A percentile compares a stretch with the other conserved stretches of the same genome.
phyloP scores from a whole-genome alignment of 1,140 invertebrate species.

The Papilio aristodemus region DNA sequence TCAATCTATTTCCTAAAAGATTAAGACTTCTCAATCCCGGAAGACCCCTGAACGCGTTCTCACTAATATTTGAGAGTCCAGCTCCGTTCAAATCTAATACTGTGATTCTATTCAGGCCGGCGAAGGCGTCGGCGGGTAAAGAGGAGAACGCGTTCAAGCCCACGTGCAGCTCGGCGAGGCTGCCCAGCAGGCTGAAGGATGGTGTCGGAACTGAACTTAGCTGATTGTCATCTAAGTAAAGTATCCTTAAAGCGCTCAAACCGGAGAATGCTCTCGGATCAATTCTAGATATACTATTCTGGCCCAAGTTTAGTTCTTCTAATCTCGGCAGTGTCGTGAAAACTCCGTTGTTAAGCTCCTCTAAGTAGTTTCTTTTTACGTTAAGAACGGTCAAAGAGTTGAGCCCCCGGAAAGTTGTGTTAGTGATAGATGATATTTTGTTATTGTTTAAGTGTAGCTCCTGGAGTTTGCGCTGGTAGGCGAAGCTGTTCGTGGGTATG shows the following conservation, averaged over 20 bases:
- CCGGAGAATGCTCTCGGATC: slow-evolving; percentile 90
- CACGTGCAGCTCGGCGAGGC: slow-evolving; percentile 90
- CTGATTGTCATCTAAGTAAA: slow-evolving; percentile 93
- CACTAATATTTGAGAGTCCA: slow-evolving; percentile 87
- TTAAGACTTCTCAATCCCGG: slow-evolving; percentile 87
- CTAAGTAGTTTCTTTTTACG: slow-evolving; percentile 90
- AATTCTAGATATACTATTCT: slow-evolving; percentile 91
- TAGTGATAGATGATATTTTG: slow-evolving; percentile 89
- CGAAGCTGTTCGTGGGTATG: slow-evolving; percentile 88
- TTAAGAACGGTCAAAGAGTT: slow-evolving; percentile 89
- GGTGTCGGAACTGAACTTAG: slow-evolving; percentile 87
- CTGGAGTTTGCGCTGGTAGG: slow-evolving; percentile 88
- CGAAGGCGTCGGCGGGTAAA: slow-evolving; percentile 88
- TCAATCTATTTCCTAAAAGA: slow-evolving; percentile 89
- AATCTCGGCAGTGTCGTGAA: slow-evolving; percentile 88
- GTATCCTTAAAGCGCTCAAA: slow-evolving; percentile 85
- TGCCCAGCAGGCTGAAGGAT: slow-evolving; percentile 86
- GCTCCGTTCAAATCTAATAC: slow-evolving; percentile 90
- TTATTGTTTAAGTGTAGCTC: slow-evolving; percentile 92
- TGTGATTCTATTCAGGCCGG: slow-evolving; percentile 86
- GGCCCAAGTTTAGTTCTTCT: slow-evolving; percentile 92
- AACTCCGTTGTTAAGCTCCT: slow-evolving; percentile 86
- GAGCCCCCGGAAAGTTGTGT: slow-evolving; percentile 90
- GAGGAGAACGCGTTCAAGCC: slow-evolving; percentile 89
- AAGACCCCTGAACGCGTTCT: slow-evolving; percentile 88